phyloP scores from a whole-genome alignment of 1,140 invertebrate genomes.

The Maniola jurtina region DNA sequence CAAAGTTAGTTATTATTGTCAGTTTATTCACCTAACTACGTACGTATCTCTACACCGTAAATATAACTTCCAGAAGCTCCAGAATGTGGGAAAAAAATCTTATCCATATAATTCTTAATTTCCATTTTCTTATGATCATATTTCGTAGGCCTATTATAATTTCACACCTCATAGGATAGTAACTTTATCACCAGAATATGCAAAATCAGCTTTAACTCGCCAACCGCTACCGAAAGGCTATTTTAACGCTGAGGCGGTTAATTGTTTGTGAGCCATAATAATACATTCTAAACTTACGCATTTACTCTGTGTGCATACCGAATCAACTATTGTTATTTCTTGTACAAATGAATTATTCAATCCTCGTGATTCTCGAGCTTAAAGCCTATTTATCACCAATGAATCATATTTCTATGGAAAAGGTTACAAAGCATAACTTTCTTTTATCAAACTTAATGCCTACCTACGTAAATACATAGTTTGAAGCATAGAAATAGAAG shows the following conservation, averaged over 20 bases:
- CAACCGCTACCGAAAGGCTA: conserved; percentile 5
- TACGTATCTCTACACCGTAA: too few species aligned
- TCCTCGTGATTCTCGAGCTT: conserved; percentile 35
- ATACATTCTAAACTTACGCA: conserved; percentile 33
- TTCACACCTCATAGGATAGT: too few species aligned
- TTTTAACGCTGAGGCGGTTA: conserved; percentile 23
- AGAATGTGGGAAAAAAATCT: too few species aligned
- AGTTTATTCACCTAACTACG: too few species aligned
- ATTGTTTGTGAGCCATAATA: conserved; percentile 33
- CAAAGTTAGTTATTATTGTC: too few species aligned
- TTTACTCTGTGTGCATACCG: conserved; percentile 36
- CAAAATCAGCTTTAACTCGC: neutral
- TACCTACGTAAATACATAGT: too few species aligned
- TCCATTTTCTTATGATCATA: too few species aligned
- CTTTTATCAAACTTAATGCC: neutral
- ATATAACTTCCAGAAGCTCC: too few species aligned
- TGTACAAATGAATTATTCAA: conserved; percentile 43
- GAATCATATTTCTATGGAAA: conserved; percentile 35
- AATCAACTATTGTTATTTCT: conserved; percentile 38
- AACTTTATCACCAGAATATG: neutral
- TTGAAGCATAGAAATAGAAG: too few species aligned
- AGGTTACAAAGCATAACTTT: conserved; percentile 22
- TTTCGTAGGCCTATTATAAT: too few species aligned
- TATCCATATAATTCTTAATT: too few species aligned
- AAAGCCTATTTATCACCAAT: conserved; percentile 32